phyloP scores from a whole-genome alignment of 2,113 vertebrate genomes.

The Corydoras maculifer region DNA sequence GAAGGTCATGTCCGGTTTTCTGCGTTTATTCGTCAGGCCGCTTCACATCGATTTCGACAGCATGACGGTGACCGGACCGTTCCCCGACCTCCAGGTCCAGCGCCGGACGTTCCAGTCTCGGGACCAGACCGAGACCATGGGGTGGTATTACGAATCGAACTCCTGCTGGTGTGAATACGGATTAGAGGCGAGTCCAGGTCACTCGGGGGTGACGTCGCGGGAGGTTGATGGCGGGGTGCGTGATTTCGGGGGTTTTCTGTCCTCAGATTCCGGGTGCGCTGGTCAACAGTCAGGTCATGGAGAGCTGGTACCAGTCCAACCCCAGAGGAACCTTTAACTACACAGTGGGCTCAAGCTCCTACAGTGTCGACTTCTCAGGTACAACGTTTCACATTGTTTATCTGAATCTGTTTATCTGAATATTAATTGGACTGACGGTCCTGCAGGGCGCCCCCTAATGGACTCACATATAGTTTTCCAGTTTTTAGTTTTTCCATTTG shows the following conservation, averaged over 20 bases:
- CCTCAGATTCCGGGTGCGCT: constrained; percentile 13
- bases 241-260: not conserved
- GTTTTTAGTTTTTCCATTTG: too few relatives aligned
- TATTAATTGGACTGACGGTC: too few relatives aligned
- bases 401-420: too few relatives aligned
- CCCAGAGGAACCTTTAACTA: constrained; percentile 43
- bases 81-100: constrained; percentile 17
- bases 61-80: constrained; percentile 23
- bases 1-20: not conserved
- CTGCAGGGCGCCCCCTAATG: too few relatives aligned
- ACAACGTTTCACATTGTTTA: too few relatives aligned
- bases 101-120: constrained; percentile 30
- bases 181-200: constrained; percentile 37
- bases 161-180: constrained; percentile 58
- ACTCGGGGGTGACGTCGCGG: not conserved
- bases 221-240: constrained; percentile 45
- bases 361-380: constrained; percentile 50
- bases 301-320: constrained; percentile 39
- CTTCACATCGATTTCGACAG: constrained; percentile 54
- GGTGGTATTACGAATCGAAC: constrained; percentile 58
- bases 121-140: constrained; percentile 41
- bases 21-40: constrained; percentile 30
- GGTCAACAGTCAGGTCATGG: constrained; percentile 48
- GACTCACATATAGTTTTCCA: too few relatives aligned
- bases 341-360: constrained; percentile 34